Evolutionary conservation across 2,113 vertebrate genomes (phyloP).

Genomic region (Hoplias malabaricus): DNA sequence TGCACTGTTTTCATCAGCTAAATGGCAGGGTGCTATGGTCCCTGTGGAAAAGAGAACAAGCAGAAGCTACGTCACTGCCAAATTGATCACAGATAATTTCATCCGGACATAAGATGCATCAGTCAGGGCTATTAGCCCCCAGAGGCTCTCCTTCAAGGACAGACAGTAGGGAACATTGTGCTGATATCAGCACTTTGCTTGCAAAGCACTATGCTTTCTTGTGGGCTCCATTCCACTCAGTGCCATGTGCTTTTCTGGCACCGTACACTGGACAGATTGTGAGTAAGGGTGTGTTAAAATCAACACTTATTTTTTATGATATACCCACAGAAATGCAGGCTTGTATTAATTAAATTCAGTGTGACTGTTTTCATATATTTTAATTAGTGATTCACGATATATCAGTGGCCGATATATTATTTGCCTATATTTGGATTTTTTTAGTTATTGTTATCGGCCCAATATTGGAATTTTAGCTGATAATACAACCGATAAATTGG

Average conservation of each 20-base stretch:
- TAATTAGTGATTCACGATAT: no score
- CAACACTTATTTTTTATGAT: slow-evolving; percentile 32
- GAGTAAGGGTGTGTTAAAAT: slow-evolving; percentile 38
- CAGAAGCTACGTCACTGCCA: slow-evolving; percentile 38
- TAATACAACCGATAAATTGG: no score
- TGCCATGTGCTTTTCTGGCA: slow-evolving; percentile 3
- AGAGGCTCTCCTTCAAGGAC: slow-evolving; percentile 44
- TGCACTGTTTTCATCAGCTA: slow-evolving; percentile 46
- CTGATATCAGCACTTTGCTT: slow-evolving; percentile 46
- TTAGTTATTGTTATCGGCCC: no score
- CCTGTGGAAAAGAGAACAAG: slow-evolving; percentile 17
- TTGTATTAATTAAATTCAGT: neutral
- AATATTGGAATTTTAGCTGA: no score
- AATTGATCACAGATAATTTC: slow-evolving; percentile 53
- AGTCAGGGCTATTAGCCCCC: slow-evolving; percentile 38
- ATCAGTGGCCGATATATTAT: no score
- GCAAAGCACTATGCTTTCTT: neutral
- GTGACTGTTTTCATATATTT: no score
- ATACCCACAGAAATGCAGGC: neutral
- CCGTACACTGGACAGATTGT: slow-evolving; percentile 28
- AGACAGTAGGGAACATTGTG: slow-evolving; percentile 13
- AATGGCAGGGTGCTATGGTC: slow-evolving; percentile 24
- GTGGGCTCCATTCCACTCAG: slow-evolving; percentile 5
- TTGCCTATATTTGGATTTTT: no score
- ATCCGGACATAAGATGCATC: slow-evolving; percentile 47